Evolutionary conservation across 2,113 vertebrate species (phyloP), one percentile per base, ranked within the genome.

Genomic region (Rhea pennata): DNA sequence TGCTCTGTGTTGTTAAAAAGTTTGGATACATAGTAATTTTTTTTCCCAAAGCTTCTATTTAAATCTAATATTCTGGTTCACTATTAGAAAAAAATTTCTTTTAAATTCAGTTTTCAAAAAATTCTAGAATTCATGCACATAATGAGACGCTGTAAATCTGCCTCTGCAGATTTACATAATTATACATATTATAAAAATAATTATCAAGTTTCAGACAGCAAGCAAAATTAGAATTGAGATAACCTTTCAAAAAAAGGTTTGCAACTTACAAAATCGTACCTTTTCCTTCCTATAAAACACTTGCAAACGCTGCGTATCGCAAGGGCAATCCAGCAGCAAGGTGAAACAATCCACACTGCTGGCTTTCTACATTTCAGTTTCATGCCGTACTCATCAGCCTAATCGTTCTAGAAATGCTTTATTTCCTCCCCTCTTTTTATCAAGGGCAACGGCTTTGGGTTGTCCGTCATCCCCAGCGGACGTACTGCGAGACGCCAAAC

Each of bases 391-490:
- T 7, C 42, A 31, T 44, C 22, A 66, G 58, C 10, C 2, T 23
- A 20, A 6, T 46, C 1, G 24, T 74, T 56, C 1, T 3, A 36
- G 39, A 10, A 22, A 11, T 2, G 3, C 3, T 12, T 46, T 33
- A 31, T 71, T 62, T n/a, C 40, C 46, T 62, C 33, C 40, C 40
- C 39, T 6, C 21, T 71, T 87, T 76, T 40, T 44, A 17, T 33
- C 36, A 78, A 66, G 27, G 0, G 0, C 19, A 69, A 70, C 11
- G 9, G 5, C 27, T 87, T 62, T 77, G 6, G 20, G 29, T 51
- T 39, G 8, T 8, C 22, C 58, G 62, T 48, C 16, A 48, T 22
- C 19, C 94, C 36, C 65, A 74, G 3, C 0, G 77, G 44, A n/a
- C 16, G 53, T 50, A 42, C 1, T n/a, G 31, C 53, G 23, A 72